Evolutionary conservation across 2,888 invertebrate genomes (phyloP).

Genomic region (Drosophila villosipedis): DNA sequence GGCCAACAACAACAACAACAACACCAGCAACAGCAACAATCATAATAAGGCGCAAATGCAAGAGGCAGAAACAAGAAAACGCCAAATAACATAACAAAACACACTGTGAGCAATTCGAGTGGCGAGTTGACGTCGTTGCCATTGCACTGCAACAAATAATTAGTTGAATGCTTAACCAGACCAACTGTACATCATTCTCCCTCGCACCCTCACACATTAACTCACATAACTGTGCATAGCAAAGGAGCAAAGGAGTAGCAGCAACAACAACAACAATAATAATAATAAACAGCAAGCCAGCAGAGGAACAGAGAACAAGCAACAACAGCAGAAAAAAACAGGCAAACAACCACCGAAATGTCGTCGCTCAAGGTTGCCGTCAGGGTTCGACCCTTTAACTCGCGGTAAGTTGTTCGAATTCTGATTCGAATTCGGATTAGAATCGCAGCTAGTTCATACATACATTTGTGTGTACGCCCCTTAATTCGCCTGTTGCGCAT

Average conservation of each 20-base stretch:
- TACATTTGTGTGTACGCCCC: slow-evolving; percentile 48
- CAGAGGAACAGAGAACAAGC: slow-evolving; percentile 1
- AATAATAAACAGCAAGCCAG: slow-evolving; percentile 10
- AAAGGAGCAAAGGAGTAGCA: slow-evolving; percentile 50
- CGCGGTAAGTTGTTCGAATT: slow-evolving; percentile 88
- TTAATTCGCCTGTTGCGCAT: slow-evolving; percentile 59
- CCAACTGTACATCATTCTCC: slow-evolving; percentile 37
- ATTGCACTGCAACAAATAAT: slow-evolving; percentile 17
- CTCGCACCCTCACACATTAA: slow-evolving; percentile 9
- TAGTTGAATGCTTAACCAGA: slow-evolving; percentile 20
- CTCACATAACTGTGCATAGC: slow-evolving; percentile 42
- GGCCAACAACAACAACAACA: slow-evolving; percentile 38
- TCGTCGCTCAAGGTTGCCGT: slow-evolving; percentile 97
- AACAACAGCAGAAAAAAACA: slow-evolving; percentile 4
- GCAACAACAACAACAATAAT: slow-evolving; percentile 14
- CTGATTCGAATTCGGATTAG: slow-evolving; percentile 14
- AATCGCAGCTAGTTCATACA: slow-evolving; percentile 17
- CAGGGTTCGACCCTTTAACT: slow-evolving; percentile 95
- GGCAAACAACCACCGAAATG: slow-evolving; percentile 86
- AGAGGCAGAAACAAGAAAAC: slow-evolving; percentile 34
- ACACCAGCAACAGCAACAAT: slow-evolving; percentile 10
- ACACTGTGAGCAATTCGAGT: slow-evolving; percentile 40
- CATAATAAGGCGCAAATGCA: slow-evolving; percentile 34
- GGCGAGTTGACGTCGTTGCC: slow-evolving; percentile 37
- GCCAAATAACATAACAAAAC: slow-evolving; percentile 49